Percentiles rank a stretch among this genome's conserved stretches.
Evolutionary conservation across 1,140 invertebrate genomes (phyloP).

Genomic region (Heliconius himera): DNA sequence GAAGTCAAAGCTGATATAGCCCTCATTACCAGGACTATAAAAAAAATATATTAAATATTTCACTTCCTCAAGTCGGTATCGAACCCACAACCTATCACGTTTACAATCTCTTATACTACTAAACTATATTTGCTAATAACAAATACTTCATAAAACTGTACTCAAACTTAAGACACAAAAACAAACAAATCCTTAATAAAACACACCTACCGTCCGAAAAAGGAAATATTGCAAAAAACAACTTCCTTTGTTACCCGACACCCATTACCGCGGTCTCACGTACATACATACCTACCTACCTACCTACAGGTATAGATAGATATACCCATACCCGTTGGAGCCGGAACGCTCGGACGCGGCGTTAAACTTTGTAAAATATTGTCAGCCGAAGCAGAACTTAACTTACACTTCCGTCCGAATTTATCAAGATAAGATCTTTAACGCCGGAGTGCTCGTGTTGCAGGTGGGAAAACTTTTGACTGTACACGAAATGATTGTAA

Average conservation of each 20-base stretch:
- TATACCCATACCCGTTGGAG: too few relatives aligned
- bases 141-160: not conserved
- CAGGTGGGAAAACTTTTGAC: not conserved
- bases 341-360: constrained; percentile 1
- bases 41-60: too few relatives aligned
- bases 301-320: too few relatives aligned
- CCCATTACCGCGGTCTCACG: not conserved
- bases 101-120: too few relatives aligned
- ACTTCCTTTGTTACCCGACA: constrained; percentile 1
- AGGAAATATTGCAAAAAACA: constrained; percentile 5
- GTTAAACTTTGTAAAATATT: not conserved
- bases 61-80: too few relatives aligned
- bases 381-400: not conserved
- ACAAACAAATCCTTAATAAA: not conserved
- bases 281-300: not conserved
- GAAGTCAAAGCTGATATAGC: too few relatives aligned
- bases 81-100: too few relatives aligned
- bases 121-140: too few relatives aligned
- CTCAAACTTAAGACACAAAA: not conserved
- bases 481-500: not conserved
- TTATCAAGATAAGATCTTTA: constrained; percentile 12
- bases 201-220: not conserved
- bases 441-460: not conserved
- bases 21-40: too few relatives aligned
- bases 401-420: constrained; percentile 5